Evolutionary conservation across 2,797 vertebrate species (phyloP).

Genomic region (Arremon brunneinucha): DNA sequence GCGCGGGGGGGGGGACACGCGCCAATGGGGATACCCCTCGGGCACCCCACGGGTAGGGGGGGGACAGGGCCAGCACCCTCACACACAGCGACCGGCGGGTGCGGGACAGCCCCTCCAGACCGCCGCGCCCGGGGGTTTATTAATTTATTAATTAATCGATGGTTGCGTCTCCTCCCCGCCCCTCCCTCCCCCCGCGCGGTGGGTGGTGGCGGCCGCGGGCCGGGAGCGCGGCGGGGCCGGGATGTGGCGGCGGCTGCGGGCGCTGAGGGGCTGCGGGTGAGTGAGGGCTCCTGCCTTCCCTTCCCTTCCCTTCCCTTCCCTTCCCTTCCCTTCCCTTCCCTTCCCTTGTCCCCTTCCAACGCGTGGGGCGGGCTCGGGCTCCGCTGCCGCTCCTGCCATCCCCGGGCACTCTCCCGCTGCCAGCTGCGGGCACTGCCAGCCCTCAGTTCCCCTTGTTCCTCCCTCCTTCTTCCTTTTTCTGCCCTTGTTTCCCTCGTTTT

Average conservation of each 20-base stretch:
- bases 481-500: background rate
- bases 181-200: too few species aligned
- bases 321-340: background rate
- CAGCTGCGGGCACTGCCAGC: background rate
- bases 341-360: too few species aligned
- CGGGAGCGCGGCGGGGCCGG: background rate
- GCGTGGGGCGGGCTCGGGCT: background rate
- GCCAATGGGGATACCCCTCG: rapidly evolving
- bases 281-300: background rate
- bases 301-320: too few species aligned
- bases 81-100: rapidly evolving
- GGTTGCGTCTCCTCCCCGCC: background rate
- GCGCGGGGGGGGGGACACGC: background rate
- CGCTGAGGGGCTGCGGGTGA: background rate
- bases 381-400: background rate
- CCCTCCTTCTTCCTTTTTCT: background rate
- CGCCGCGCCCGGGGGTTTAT: rapidly evolving
- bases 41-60: background rate
- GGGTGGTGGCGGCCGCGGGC: background rate
- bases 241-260: conserved; percentile 3
- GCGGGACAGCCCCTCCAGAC: rapidly evolving
- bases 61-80: background rate
- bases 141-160: background rate
- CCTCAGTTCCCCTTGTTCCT: too few species aligned
- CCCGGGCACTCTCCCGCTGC: background rate